phyloP scores from a whole-genome alignment of 2,888 invertebrate genomes.

The Drosophila vallismaia region DNA sequence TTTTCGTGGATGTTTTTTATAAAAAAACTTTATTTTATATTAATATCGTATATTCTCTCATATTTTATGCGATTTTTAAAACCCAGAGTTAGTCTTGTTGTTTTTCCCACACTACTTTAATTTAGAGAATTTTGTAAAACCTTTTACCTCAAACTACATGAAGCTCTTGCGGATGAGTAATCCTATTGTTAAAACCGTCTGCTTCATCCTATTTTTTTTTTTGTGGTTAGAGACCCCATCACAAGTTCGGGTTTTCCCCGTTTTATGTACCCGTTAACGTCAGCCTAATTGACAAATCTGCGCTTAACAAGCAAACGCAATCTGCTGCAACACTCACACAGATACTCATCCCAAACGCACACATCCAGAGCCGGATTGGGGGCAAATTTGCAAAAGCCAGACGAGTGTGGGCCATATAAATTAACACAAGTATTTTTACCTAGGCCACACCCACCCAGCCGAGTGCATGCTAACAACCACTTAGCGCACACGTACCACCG shows the following conservation, averaged over 20 bases:
- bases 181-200: not conserved
- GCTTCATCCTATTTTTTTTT: conserved; percentile 19
- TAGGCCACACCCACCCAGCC: conserved; percentile 40
- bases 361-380: conserved; percentile 21
- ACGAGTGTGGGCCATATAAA: conserved; percentile 59
- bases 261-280: conserved; percentile 53
- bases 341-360: conserved; percentile 27
- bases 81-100: not conserved
- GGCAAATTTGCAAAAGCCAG: conserved; percentile 42
- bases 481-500: conserved; percentile 54
- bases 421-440: conserved; percentile 71
- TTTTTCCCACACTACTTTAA: not conserved
- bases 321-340: conserved; percentile 47
- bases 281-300: conserved; percentile 75
- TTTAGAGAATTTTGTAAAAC: not conserved
- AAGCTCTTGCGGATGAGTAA: not conserved
- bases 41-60: no score
- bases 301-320: conserved; percentile 62
- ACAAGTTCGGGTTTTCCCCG: conserved; percentile 18
- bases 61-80: not conserved
- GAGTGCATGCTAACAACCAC: conserved; percentile 74
- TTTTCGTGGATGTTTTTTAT: no score
- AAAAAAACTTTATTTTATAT: no score
- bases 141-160: no score
- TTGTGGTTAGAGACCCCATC: conserved; percentile 7